Evolutionary conservation across 2,888 invertebrate genomes (phyloP).

Genomic region (Aromia moschata): DNA sequence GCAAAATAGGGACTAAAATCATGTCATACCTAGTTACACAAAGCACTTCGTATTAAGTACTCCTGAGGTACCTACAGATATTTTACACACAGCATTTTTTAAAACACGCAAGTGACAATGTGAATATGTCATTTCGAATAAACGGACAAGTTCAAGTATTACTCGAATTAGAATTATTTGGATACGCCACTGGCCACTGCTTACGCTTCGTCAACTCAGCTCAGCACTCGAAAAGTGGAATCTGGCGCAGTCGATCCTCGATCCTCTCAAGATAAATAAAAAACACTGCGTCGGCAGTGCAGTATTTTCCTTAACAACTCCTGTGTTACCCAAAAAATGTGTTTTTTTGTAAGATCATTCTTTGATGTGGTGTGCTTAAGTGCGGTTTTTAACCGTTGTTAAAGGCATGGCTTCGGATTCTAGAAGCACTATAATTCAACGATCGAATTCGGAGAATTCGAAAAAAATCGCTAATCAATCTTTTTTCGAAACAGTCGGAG

Average conservation of each 20-base stretch:
- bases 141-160: too few relatives aligned
- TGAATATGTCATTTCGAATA: too few relatives aligned
- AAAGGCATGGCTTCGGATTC: constrained; percentile 53
- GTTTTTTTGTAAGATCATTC: not conserved
- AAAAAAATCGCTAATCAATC: constrained; percentile 57
- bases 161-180: too few relatives aligned
- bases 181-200: too few relatives aligned
- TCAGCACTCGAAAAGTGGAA: not conserved
- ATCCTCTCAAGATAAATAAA: not conserved
- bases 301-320: constrained; percentile 5
- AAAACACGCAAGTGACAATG: too few relatives aligned
- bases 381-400: not conserved
- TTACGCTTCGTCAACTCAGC: too few relatives aligned
- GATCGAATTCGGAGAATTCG: constrained; percentile 46
- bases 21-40: too few relatives aligned
- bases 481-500: constrained; percentile 80
- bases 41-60: too few relatives aligned
- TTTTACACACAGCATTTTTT: too few relatives aligned
- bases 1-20: too few relatives aligned
- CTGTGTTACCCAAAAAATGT: not conserved
- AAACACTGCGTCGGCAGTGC: constrained; percentile 11
- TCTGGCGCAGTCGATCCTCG: too few relatives aligned
- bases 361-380: not conserved
- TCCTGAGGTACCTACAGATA: too few relatives aligned
- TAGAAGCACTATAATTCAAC: constrained; percentile 50